Base-by-base conservation (phyloP, 2,113 vertebrate species). In the Pogonocichla stellata region DNA sequence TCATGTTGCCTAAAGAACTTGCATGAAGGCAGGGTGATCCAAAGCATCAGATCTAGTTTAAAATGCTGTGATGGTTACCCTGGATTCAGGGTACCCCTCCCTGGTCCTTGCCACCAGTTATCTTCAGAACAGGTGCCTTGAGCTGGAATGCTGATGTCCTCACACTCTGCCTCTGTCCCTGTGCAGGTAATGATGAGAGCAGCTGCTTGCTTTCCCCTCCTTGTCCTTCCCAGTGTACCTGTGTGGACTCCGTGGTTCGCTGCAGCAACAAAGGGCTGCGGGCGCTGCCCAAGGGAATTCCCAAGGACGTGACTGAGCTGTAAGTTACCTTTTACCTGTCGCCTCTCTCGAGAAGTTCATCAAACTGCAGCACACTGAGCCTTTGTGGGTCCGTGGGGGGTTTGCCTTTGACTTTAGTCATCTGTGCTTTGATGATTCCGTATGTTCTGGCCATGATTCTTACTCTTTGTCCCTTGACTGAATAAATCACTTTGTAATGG, bases 231-330 rank as follows among this genome's bases (percentile, higher is more conserved):
- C 98, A 98, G 78, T 99, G 99, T 97, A 98, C 98, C 90, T 99
- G 99, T 40, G 89, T 99, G 94, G 99, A 99, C 61, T 97, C 98
- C 0, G 99, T 99, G 96, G 99, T 99, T 78, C 98, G 99, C 8
- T 99, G 99, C 98, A 99, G 99, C 97, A 99, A 99, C 98, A 98
- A 98, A 93, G 99, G 98, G 47, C 98, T 99, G 85, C 98, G 96
- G 34, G 57, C 97, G 15, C 97, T 99, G 88, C 99, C 99, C 95
- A 99, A 97, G 97, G 99, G 99, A 94, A 98, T 99, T 96, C 99
- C 99, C 97, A 99, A 99, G 97, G 99, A 99, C 28, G 98, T 99
- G 95, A 99, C 99, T 0, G 99, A 99, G 97, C 98, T 99, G 99
- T 99, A 96, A 99, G 99, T 98, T 89, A 82, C 78, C n/a, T 84